Evolutionary conservation across 2,797 vertebrate species (phyloP), one percentile per base, ranked within the genome.

Genomic region (Eupleurogrammus muticus): DNA sequence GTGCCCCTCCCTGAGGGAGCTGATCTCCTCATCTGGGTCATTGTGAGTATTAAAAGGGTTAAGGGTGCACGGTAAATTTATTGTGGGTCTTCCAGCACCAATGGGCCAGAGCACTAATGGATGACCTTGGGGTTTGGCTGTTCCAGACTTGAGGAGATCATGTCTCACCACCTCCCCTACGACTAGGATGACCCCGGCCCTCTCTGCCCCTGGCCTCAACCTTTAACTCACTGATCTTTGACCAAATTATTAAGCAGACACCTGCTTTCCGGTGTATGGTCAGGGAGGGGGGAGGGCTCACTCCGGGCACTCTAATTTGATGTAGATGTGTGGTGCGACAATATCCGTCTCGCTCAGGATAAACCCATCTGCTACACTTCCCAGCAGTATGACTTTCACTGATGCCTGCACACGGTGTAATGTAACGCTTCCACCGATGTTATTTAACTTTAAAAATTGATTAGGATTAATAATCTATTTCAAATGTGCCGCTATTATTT

Each of bases 161-260:
- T 91, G 91, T 93, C 92, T 92, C 97, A 97, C 91, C 92, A 93
- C 91, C 92, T 91, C 94, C 94, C 94, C 93, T 92, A 91, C 93
- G 94, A 96, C 92, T 93, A 91, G 81, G 73, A 74, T 98, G 97
- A 98, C 96, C 98, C 93, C 88, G 86, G 93, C 88, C 94, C 96
- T 95, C 95, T 94, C 88, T 91, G 90, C 92, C 92, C 95, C 93
- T 83, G 82, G 93, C 93, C 95, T 95, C 97, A 96, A 96, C 96
- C 97, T 98, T 96, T 97, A 94, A 94, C 96, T 97, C 93, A 77
- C 93, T 98, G 96, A 98, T 97, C 97, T 99, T 96, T 97, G 97
- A 98, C 97, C 96, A 96, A 97, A 97, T 96, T 97, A 98, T 97
- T 97, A 97, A 96, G 95, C 94, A 95, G 95, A 98, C 96, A 98